Percentiles rank a stretch among this genome's conserved stretches.
These are phyloP conservation scores for Sebastes jordani DNA, from an alignment of 2,797 vertebrate species.

Conservation along the genomic window DNA sequence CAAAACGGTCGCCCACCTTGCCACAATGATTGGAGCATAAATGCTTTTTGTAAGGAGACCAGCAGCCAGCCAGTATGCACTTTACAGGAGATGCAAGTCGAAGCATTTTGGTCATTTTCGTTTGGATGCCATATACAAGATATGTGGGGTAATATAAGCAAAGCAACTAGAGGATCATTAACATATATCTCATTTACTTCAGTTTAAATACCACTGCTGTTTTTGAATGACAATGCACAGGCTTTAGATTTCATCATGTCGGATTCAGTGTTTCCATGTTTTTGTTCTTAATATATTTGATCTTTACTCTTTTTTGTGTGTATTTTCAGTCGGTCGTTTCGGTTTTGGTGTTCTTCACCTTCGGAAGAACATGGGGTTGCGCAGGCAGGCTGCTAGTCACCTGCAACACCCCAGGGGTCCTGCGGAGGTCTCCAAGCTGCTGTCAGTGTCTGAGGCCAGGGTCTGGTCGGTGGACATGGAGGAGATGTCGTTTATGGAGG, in stretches of 20 bases:
- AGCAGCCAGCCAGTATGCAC: conserved; percentile 88
- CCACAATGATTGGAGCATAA: conserved; percentile 85
- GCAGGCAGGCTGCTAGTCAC: conserved; percentile 99
- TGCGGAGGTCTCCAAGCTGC: conserved; percentile 99
- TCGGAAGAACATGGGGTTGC: conserved; percentile 99
- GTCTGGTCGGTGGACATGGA: conserved; percentile 99
- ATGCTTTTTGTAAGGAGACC: conserved; percentile 81
- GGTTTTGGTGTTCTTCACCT: conserved; percentile 83
- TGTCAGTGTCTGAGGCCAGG: conserved; percentile 99
- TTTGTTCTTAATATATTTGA: conserved; percentile 70
- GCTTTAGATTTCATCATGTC: conserved; percentile 81
- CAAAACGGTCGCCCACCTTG: conserved; percentile 83
- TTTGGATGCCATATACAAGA: conserved; percentile 84
- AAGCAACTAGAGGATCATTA: conserved; percentile 95
- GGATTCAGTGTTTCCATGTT: conserved; percentile 68
- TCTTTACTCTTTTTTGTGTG: conserved; percentile 36
- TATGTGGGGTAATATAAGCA: conserved; percentile 90
- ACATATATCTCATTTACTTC: conserved; percentile 86
- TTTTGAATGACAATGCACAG: conserved; percentile 88
- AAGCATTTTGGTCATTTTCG: conserved; percentile 75
- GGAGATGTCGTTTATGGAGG: conserved; percentile 99
- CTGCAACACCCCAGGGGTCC: conserved; percentile 99
- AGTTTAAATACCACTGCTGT: conserved; percentile 78
- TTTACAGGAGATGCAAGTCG: conserved; percentile 85
- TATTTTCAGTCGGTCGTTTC: conserved; percentile 23